Evolutionary conservation across 2,113 vertebrate genomes (phyloP), one percentile per base, ranked within the genome.

Genomic region (Hepsetus odoe): DNA sequence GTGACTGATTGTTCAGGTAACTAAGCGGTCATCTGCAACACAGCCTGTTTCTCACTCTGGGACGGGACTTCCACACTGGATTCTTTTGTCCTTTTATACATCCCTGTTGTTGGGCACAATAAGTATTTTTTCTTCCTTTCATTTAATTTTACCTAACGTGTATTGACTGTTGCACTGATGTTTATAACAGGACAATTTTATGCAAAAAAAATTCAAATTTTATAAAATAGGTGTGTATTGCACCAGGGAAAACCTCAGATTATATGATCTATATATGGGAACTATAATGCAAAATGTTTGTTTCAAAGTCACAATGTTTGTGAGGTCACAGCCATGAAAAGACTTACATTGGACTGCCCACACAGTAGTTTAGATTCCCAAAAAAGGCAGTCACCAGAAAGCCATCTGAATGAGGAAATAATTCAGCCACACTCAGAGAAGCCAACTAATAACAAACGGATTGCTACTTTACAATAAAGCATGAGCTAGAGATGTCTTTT

Each of bases 1-100:
- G 46, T 40, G 20, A 74, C 49, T 80, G 79, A 80, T 80, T 80
- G 79, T 49, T 72, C 51, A 75, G 67, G 64, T 80, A 80, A 75
- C 69, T 75, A 64, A 75, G 73, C 65, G 58, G 55, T 76, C 56
- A 77, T 72, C 74, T 77, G 70, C 58, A 69, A 64, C 56, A 76
- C 44, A 65, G 75, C 72, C 68, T 56, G 67, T 64, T 62, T n/a
- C 32, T 75, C 32, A 46, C 44, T 20, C 40, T 58, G 72, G 59
- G 53, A 49, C 55, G 26, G 24, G 11, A 58, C 55, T 58, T 58
- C 24, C 53, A 56, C 4, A 24, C n/a, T 22, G 24, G n/a, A n/a
- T 4, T 8, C 10, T 58, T 28, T 13, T 14, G 22, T 58, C 55
- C 55, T 58, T 24, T 24, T 6, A 4, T 8, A 22, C 20, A 10